Percentiles rank a stretch among this genome's conserved stretches.
These are phyloP conservation scores for Amiota communis DNA, from an alignment of 2,888 invertebrate genomes.

Conservation along the genomic window DNA sequence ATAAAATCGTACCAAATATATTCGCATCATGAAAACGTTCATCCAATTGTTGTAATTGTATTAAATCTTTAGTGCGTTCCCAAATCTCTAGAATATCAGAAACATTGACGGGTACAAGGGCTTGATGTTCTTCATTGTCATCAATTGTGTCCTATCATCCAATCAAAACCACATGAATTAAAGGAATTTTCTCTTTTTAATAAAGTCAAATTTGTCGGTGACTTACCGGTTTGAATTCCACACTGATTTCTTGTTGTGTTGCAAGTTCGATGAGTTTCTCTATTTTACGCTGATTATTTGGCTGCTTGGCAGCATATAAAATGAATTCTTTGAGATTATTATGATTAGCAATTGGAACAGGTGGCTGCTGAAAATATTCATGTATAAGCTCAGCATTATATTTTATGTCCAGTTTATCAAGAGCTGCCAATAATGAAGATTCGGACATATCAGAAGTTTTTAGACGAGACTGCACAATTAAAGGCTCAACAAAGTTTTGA, in stretches of 20 bases:
- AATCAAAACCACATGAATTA: neutral
- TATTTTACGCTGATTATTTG: constrained; percentile 69
- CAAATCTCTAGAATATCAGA: constrained; percentile 69
- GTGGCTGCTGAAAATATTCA: constrained; percentile 55
- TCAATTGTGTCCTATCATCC: neutral
- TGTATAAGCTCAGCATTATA: constrained; percentile 67
- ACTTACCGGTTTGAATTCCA: constrained; percentile 68
- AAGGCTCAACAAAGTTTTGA: constrained; percentile 59
- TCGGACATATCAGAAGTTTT: constrained; percentile 68
- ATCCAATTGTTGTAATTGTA: constrained; percentile 64
- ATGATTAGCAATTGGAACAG: neutral
- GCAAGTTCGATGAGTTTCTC: constrained; percentile 66
- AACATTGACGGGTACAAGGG: constrained; percentile 63
- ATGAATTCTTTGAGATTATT: constrained; percentile 66
- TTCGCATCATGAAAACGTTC: constrained; percentile 69
- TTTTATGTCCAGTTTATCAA: constrained; percentile 69
- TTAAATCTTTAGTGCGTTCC: constrained; percentile 68
- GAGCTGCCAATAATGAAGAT: constrained; percentile 70
- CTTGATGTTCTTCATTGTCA: constrained; percentile 5
- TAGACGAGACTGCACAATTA: constrained; percentile 61
- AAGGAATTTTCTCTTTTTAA: neutral
- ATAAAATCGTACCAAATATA: constrained; percentile 64
- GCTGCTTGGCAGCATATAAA: constrained; percentile 68
- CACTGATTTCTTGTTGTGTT: constrained; percentile 62
- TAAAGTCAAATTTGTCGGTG: neutral